Evolutionary conservation across 2,797 vertebrate species (phyloP).

Genomic region (Heliangelus exortis): DNA sequence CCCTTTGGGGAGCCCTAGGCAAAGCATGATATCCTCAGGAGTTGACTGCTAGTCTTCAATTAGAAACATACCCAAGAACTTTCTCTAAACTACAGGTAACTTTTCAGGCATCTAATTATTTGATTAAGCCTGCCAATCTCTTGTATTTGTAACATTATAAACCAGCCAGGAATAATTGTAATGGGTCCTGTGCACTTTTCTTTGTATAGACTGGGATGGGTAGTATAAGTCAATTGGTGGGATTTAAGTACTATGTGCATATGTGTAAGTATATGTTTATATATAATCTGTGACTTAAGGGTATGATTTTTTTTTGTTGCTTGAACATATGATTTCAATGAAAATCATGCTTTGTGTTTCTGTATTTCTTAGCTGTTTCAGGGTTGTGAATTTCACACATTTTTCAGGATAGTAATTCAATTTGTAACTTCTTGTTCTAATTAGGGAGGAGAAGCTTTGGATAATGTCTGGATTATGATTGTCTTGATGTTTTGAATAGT

Average conservation of each 20-base stretch:
- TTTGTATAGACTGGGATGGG: background rate
- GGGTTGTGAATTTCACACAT: background rate
- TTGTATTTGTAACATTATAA: background rate
- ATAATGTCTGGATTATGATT: background rate
- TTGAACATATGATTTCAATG: background rate
- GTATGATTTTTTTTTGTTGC: background rate
- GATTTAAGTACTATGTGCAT: background rate
- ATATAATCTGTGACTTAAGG: background rate
- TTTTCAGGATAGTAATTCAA: background rate
- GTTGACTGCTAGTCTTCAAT: background rate
- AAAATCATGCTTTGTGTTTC: background rate
- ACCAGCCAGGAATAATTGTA: background rate
- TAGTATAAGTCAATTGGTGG: background rate
- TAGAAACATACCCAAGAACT: background rate
- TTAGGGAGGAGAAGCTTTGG: background rate
- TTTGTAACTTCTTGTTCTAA: background rate
- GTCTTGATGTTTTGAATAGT: background rate
- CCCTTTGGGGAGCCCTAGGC: background rate
- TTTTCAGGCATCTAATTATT: background rate
- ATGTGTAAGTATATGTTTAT: background rate
- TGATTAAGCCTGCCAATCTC: background rate
- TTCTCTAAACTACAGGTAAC: background rate
- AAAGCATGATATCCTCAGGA: background rate
- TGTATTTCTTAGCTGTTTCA: background rate
- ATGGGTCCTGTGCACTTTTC: background rate